Base-by-base conservation (phyloP, 2,888 invertebrate species). In the Tetragonula carbonaria region DNA sequence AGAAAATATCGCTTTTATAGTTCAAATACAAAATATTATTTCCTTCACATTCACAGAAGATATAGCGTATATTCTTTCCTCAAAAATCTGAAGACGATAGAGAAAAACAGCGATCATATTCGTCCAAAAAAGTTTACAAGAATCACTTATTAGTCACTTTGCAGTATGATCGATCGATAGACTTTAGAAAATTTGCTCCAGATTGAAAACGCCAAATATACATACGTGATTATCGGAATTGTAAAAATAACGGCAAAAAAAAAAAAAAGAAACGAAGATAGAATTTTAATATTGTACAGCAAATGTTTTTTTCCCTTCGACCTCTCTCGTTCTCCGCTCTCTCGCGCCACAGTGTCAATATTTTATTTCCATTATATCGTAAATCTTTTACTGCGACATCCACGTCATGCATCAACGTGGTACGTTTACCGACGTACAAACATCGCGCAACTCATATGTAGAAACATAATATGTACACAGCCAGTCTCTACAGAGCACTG, bases 341-440 rank as follows among this genome's bases (percentile, higher is more conserved):
- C 33, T 65, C 33, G 11, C 21, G 13, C 18, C 63, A 13, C 63
- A 11, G 63, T 33, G 63, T 65, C 63, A 65, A 65, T 65, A 65
- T 65, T 65, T 65, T 65, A 65, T 33, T 65, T 65, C 63, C 63
- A 66, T 66, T 38, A 66, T 33, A 66, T 14, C 38, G 66, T 66
- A 66, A 66, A 66, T 66, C 66, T 66, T 38, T 66, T 21, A 21
- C 38, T 2, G 21, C 14, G 38, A n/a, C 38, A n/a, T 11, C 2
- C 13, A 5, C 33, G 33, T 21, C 33, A 33, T n/a, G 66, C 38
- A 38, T 3, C 38, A 16, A n/a, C 38, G 21, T 38, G 38, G 38
- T 66, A 66, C 21, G 14, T 38, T 38, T 23, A n/a, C 38, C 38
- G 14, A n/a, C 45, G n/a, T 13, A 13, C 65, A 28, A 38, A 65